Percentiles rank a stretch among this genome's conserved stretches.
phyloP scores from a whole-genome alignment of 2,797 vertebrate genomes.

The Danionella dracula region DNA sequence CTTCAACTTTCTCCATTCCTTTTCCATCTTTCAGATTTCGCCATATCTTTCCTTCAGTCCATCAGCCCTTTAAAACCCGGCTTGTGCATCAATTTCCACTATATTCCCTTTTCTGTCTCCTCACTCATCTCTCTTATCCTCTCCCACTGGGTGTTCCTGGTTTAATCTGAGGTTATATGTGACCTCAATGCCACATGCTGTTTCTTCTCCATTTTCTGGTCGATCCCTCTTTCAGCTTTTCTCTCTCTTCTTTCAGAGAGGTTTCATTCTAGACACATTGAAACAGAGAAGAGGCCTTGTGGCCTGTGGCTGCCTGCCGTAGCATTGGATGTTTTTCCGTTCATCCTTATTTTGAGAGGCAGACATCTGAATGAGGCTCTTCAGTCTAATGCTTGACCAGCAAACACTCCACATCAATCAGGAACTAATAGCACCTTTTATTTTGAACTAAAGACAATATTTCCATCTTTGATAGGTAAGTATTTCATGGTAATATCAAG shows the following conservation, averaged over 20 bases:
- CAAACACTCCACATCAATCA: constrained; percentile 18
- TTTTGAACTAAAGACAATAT: no score
- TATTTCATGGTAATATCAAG: no score
- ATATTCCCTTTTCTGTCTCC: constrained; percentile 7
- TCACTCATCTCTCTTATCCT: constrained; percentile 10
- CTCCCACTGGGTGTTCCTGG: constrained; percentile 41
- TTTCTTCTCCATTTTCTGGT: constrained; percentile 20
- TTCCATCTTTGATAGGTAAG: no score
- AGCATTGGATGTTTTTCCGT: not conserved
- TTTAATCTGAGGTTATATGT: constrained; percentile 52
- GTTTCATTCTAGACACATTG: constrained; percentile 29
- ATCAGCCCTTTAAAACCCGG: constrained; percentile 41
- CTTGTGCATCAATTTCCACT: constrained; percentile 32
- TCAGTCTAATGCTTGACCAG: constrained; percentile 32
- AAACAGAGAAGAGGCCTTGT: constrained; percentile 28
- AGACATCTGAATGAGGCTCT: constrained; percentile 21
- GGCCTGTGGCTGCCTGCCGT: constrained; percentile 26
- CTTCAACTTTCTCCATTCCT: not conserved
- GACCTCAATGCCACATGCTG: constrained; percentile 42
- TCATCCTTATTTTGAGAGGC: constrained; percentile 25
- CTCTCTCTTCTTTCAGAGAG: constrained; percentile 22
- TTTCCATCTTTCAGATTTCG: not conserved
- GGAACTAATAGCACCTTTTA: no score
- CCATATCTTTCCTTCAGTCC: constrained; percentile 29
- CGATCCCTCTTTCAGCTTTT: not conserved